A percentile compares a stretch with the other conserved stretches of the same genome.
phyloP scores from a whole-genome alignment of 2,797 vertebrate genomes.

The Pygocentrus nattereri region DNA sequence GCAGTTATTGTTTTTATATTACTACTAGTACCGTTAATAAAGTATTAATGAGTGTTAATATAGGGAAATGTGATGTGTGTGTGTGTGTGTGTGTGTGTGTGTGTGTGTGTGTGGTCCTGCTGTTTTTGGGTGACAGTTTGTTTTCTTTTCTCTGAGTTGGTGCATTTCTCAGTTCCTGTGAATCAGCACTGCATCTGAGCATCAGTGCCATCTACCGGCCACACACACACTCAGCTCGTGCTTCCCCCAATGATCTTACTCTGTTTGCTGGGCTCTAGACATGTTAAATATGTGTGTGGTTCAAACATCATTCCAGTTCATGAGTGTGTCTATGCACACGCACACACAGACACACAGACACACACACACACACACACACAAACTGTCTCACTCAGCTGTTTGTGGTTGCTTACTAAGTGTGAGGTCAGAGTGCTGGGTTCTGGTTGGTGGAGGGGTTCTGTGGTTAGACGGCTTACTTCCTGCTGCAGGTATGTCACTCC shows the following conservation, averaged over 20 bases:
- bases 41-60: constrained; percentile 37
- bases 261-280: constrained; percentile 26
- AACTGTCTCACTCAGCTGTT: constrained; percentile 50
- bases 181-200: neutral
- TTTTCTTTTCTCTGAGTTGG: neutral
- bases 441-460: constrained; percentile 48
- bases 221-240: neutral
- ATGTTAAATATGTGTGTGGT: constrained; percentile 19
- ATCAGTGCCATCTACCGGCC: constrained; percentile 26
- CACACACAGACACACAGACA: constrained; percentile 27
- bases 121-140: neutral
- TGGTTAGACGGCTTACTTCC: constrained; percentile 50
- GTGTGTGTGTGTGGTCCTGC: constrained; percentile 42
- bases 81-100: constrained; percentile 21
- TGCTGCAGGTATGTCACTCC: constrained; percentile 52
- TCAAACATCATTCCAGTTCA: constrained; percentile 19
- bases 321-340: neutral
- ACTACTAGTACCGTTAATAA: no score
- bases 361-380: constrained; percentile 27
- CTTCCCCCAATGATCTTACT: neutral
- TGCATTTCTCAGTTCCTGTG: neutral
- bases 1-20: no score
- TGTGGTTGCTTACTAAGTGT: constrained; percentile 52
- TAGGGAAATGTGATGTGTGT: constrained; percentile 46
- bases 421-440: constrained; percentile 45